These are phyloP conservation scores for Tetheella fluctuosa DNA, from an alignment of 2,888 invertebrate species.

Conservation along the genomic window DNA sequence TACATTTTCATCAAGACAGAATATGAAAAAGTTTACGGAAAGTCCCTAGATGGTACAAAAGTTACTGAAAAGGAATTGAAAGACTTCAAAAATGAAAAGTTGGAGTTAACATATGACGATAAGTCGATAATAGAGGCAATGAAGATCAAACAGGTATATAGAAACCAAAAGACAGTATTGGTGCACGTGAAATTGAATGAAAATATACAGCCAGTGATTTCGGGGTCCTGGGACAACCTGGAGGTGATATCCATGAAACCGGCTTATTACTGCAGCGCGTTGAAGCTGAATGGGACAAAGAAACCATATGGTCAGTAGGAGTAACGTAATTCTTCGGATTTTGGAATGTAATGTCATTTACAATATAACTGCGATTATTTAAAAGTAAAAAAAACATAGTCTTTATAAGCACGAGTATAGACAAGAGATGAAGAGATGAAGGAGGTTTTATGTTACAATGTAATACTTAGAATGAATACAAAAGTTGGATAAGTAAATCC, in stretches of 20 bases:
- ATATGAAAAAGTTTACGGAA: conserved; percentile 49
- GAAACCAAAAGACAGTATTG: conserved; percentile 58
- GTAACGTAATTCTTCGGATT: neutral
- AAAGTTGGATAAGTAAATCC: too few species aligned
- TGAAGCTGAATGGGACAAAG: neutral
- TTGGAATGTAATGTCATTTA: neutral
- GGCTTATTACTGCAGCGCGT: conserved; percentile 55
- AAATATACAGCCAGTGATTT: conserved; percentile 50
- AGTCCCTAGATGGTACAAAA: conserved; percentile 27
- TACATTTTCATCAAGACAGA: conserved; percentile 64
- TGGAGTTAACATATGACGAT: conserved; percentile 42
- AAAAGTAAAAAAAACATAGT: too few species aligned
- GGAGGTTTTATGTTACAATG: too few species aligned
- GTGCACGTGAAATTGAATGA: conserved; percentile 61
- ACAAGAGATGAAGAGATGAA: too few species aligned
- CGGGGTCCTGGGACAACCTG: conserved; percentile 60
- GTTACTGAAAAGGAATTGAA: conserved; percentile 40
- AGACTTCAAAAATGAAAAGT: conserved; percentile 39
- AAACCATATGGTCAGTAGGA: conserved; percentile 55
- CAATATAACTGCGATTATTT: too few species aligned
- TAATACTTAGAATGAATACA: too few species aligned
- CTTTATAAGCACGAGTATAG: too few species aligned
- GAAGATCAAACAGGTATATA: conserved; percentile 59
- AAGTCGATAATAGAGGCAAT: conserved; percentile 45
- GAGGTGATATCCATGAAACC: conserved; percentile 60